Base-by-base conservation (phyloP, 2,888 invertebrate genomes). In the Lamellibrachia columna region DNA sequence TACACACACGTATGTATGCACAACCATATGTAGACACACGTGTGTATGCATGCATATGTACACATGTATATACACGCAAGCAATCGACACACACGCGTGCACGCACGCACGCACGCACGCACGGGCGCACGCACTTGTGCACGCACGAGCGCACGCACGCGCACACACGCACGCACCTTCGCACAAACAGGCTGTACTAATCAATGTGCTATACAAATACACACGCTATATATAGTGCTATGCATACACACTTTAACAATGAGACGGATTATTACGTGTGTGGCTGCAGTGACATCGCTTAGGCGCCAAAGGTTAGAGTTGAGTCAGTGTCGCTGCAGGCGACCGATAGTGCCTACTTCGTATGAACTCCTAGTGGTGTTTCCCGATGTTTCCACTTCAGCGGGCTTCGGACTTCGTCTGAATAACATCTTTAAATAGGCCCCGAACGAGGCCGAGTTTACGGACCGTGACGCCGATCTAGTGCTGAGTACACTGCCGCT, bases 401-500 rank as follows among this genome's bases (percentile, higher is more conserved):
- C 75, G 22, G 22, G 15, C n/a, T 75, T 75, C 75, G 15, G 75
- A n/a, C n/a, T 75, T n/a, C 75, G 75, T 22, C 22, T 60, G 15
- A 11, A 22, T 15, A 11, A 22, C 11, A 4, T 75, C n/a, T 75
- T 75, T 75, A 75, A 75, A 75, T 75, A 75, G 75, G 75, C 75
- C 75, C 15, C 22, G 75, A 22, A 75, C 75, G 75, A 22, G 75
- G 75, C 75, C 75, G 75, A 75, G 22, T 75, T 75, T 75, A 75
- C n/a, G 75, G 75, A 75, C 75, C 75, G 75, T 75, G 75, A 75
- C 75, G 75, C 15, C 75, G 75, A 22, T 75, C 75, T 75, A 75
- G 75, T n/a, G 75, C 75, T 11, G 40, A 0, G 40, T 40, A 40
- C 40, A 40, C 40, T 40, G 40, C 40, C 1, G 40, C 40, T 40